Conservation (phyloP, 2,113 vertebrate genomes). For the Mormyrus lacerda region DNA sequence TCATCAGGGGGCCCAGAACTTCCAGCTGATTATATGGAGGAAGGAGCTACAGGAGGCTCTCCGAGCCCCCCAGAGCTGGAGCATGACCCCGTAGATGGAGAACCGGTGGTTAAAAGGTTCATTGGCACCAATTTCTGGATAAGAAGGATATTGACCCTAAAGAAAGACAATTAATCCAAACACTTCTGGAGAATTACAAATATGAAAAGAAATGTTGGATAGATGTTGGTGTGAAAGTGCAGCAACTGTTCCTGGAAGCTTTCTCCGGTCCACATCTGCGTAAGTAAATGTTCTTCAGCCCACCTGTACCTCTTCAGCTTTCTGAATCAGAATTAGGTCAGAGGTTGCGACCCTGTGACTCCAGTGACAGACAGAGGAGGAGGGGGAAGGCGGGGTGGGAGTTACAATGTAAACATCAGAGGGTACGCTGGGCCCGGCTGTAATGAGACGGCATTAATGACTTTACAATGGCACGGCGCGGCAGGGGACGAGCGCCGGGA, state of each 20-base stretch:
- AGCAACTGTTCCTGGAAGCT: not conserved
- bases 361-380: slow-evolving; percentile 1
- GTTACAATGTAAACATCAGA: slow-evolving; percentile 37
- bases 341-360: slow-evolving; percentile 41
- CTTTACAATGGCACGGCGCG: slow-evolving; percentile 9
- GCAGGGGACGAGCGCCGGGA: slow-evolving; percentile 25
- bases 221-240: not conserved
- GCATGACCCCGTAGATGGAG: not conserved
- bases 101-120: not conserved
- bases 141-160: not conserved
- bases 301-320: not conserved
- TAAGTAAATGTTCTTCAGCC: not conserved
- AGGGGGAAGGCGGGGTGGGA: not conserved
- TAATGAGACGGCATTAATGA: slow-evolving; percentile 48
- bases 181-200: not conserved
- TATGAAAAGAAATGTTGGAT: not conserved
- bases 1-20: not conserved
- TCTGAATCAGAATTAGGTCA: slow-evolving; percentile 44
- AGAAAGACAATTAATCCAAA: not conserved
- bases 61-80: not conserved
- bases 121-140: not conserved
- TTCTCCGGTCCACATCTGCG: not conserved
- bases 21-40: not conserved
- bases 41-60: not conserved
- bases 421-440: slow-evolving; percentile 11